phyloP scores from a whole-genome alignment of 2,888 invertebrate genomes.

The Loripinus fragilis region DNA sequence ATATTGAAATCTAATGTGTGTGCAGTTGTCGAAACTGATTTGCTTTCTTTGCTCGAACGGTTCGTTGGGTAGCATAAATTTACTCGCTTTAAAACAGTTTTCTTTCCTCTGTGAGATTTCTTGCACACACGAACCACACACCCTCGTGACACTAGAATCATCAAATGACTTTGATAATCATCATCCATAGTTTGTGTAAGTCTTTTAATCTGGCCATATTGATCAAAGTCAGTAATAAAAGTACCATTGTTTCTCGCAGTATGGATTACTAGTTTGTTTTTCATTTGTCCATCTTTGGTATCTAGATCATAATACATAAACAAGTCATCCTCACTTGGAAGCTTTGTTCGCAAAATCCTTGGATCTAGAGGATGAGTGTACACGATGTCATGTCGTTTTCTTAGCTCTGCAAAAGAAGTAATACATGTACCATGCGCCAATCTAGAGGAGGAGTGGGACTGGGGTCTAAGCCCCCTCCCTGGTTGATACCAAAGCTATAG shows the following conservation, averaged over 20 bases:
- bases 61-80: background rate
- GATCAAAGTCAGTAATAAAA: slow-evolving; percentile 18
- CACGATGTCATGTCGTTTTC: background rate
- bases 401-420: background rate
- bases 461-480: too few species aligned
- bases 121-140: background rate
- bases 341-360: background rate
- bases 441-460: too few species aligned
- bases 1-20: background rate
- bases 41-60: background rate
- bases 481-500: too few species aligned
- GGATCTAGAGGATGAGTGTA: slow-evolving; percentile 38
- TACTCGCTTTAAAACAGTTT: slow-evolving; percentile 9
- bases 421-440: background rate
- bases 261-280: background rate
- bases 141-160: background rate
- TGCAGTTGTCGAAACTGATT: background rate
- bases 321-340: slow-evolving; percentile 16
- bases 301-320: background rate
- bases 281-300: background rate
- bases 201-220: slow-evolving; percentile 15
- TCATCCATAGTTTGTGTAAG: background rate
- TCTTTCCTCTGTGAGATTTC: background rate
- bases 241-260: background rate
- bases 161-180: background rate